Base-by-base conservation (phyloP, 2,888 invertebrate species). In the Eilema griseolum region DNA sequence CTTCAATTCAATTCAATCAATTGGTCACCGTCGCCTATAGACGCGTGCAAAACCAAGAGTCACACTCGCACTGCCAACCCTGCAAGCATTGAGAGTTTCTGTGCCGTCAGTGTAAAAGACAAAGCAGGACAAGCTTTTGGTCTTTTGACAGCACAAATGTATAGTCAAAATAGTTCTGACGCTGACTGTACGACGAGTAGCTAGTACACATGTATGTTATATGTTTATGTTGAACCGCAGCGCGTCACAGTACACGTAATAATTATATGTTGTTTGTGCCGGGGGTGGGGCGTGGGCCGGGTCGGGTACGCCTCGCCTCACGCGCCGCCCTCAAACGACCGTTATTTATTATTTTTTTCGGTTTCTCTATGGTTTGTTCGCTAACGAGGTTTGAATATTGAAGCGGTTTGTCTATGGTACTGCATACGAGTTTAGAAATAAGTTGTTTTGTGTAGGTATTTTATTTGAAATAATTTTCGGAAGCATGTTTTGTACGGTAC, bases 221-320 rank as follows among this genome's bases (percentile, higher is more conserved):
- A 57, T 56, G 66, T 66, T 24, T 57, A 31, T 66, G 24, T 66
- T 61, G 24, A 57, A 57, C 57, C 66, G 23, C 66, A 60, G 5
- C 71, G 63, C 71, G 69, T 68, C 60, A 61, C 61, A 62, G 79
- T 28, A 81, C 82, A 82, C 82, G 83, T 83, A 86, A 86, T 87
- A 86, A 89, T 88, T 86, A 86, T 88, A 88, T 86, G 86, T 86
- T 88, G 85, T 88, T 84, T 86, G 84, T 75, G 67, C 70, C 78
- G 89, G 90, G 91, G 92, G 92, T 83, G 91, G 89, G 77, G 89
- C 89, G 89, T 90, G 94, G 92, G 90, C 88, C 88, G 84, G 88
- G 86, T 66, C 88, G 84, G 88, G 86, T 66, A 86, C 85, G 86
- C 84, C 86, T 89, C 80, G 37, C 61, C 61, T 52, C 61, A 65